Percentiles rank a stretch among this genome's conserved stretches.
These are phyloP conservation scores for Carassius carassius DNA, from an alignment of 2,113 vertebrate genomes.

Conservation along the genomic window DNA sequence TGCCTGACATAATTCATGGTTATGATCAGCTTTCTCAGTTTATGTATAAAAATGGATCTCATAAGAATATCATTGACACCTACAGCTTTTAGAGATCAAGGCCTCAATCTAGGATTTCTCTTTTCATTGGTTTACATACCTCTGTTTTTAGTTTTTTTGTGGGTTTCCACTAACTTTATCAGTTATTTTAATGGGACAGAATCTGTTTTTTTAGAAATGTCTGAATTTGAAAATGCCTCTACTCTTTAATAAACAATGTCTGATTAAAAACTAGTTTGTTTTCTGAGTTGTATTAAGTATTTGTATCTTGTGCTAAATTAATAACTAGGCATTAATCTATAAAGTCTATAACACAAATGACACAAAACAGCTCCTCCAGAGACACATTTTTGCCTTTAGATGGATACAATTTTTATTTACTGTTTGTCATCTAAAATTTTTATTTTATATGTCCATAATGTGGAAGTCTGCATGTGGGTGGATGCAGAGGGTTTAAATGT, in stretches of 20 bases:
- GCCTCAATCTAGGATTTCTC: not conserved
- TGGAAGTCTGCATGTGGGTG: not conserved
- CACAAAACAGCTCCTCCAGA: not conserved
- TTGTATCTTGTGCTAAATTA: too few species aligned
- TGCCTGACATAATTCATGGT: not conserved
- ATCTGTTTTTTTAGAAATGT: not conserved
- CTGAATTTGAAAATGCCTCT: not conserved
- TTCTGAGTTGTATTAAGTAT: not conserved
- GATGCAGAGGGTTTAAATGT: not conserved
- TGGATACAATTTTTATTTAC: not conserved
- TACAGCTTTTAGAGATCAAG: not conserved
- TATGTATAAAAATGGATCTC: not conserved
- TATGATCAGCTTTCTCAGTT: not conserved
- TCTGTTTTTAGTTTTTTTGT: slow-evolving; percentile 35
- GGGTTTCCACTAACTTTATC: slow-evolving; percentile 29
- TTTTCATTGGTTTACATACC: not conserved
- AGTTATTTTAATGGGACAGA: slow-evolving; percentile 15
- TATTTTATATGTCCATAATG: not conserved
- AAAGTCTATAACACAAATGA: not conserved
- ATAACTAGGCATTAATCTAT: not conserved
- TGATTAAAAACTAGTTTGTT: slow-evolving; percentile 6
- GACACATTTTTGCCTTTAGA: not conserved
- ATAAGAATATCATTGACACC: not conserved
- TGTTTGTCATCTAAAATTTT: too few species aligned
- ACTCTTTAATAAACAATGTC: slow-evolving; percentile 26